Evolutionary conservation across 2,888 invertebrate species (phyloP).

Genomic region (Anorthoa munda): DNA sequence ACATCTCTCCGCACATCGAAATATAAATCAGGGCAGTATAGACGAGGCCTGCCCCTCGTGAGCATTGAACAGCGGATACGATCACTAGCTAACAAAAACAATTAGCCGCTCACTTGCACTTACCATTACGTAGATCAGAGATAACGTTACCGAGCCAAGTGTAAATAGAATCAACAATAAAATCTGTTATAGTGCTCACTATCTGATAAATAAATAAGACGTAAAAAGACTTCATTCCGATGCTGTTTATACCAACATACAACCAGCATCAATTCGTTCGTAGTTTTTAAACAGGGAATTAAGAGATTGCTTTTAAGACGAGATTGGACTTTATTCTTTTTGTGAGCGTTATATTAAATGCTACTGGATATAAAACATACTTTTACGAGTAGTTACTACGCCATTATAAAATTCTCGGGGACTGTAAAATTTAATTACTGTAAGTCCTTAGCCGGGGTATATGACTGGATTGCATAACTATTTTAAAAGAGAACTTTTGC

Average conservation of each 20-base stretch:
- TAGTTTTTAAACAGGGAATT: constrained; percentile 39
- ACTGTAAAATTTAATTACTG: constrained; percentile 38
- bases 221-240: constrained; percentile 34
- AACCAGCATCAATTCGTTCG: constrained; percentile 10
- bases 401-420: constrained; percentile 31
- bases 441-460: constrained; percentile 17
- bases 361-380: constrained; percentile 25
- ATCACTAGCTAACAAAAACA: constrained; percentile 84
- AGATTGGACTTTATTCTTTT: constrained; percentile 29
- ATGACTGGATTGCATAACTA: constrained; percentile 1
- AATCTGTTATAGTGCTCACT: constrained; percentile 60
- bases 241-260: constrained; percentile 11
- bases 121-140: constrained; percentile 87
- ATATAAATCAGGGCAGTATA: constrained; percentile 88
- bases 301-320: constrained; percentile 32
- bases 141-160: constrained; percentile 75
- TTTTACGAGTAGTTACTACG: constrained; percentile 43
- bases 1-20: constrained; percentile 77
- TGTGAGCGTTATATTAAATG: constrained; percentile 25
- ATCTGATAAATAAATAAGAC: constrained; percentile 59
- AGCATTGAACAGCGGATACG: constrained; percentile 84
- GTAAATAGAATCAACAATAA: constrained; percentile 67
- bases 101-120: constrained; percentile 83
- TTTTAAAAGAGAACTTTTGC: neutral
- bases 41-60: constrained; percentile 79